A percentile compares a stretch with the other conserved stretches of the same genome.
Evolutionary conservation across 2,888 invertebrate species (phyloP).

Genomic region (Theodoxus fluviatilis): DNA sequence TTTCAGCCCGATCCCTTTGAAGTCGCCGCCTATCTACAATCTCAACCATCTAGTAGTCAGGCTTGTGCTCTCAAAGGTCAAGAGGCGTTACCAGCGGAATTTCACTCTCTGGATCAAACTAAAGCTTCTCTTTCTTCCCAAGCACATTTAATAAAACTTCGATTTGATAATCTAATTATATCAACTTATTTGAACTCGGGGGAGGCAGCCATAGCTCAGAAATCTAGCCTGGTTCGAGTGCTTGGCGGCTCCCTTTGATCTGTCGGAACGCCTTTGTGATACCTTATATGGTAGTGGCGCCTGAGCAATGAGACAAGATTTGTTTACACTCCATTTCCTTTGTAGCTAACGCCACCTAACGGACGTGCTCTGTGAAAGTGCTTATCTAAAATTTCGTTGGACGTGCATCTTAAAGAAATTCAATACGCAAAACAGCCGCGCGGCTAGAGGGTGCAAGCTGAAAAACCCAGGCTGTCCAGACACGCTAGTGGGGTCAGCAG

Average conservation of each 20-base stretch:
- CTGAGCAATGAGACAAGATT: conserved; percentile 39
- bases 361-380: conserved; percentile 35
- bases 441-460: too few species aligned
- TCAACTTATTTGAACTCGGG: conserved; percentile 32
- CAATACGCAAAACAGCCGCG: too few species aligned
- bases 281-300: conserved; percentile 46
- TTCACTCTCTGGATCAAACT: conserved; percentile 24
- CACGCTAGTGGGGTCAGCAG: too few species aligned
- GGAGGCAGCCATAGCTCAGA: conserved; percentile 23
- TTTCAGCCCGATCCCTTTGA: conserved; percentile 43
- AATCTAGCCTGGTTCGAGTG: conserved; percentile 29
- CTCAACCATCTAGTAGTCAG: conserved; percentile 41
- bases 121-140: conserved; percentile 20
- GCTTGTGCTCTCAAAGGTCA: conserved; percentile 41
- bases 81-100: conserved; percentile 35
- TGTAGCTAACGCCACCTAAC: conserved; percentile 38
- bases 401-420: conserved; percentile 27
- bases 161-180: conserved; percentile 31
- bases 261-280: conserved; percentile 47
- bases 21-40: conserved; percentile 45
- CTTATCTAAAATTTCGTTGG: conserved; percentile 30
- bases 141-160: conserved; percentile 29
- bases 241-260: conserved; percentile 42
- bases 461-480: too few species aligned
- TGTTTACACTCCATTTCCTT: conserved; percentile 46